Conservation (phyloP, 2,113 vertebrate species). For the Galeopterus variegatus region DNA sequence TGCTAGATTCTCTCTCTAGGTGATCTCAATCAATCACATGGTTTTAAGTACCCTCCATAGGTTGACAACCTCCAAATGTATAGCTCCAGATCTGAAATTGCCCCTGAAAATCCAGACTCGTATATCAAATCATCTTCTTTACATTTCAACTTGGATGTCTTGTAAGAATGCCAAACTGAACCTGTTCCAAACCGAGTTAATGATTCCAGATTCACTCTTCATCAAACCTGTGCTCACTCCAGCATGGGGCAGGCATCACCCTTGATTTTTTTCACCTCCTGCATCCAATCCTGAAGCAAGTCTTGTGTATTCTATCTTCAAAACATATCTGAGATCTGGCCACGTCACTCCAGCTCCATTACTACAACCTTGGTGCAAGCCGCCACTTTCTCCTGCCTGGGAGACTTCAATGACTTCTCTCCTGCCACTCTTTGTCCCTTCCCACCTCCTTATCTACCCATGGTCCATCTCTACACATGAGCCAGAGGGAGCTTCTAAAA, state of each 20-base stretch:
- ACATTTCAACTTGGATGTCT: slow-evolving; percentile 36
- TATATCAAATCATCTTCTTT: slow-evolving; percentile 23
- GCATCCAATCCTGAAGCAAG: not conserved
- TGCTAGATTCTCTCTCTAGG: not conserved
- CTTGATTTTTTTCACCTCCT: not conserved
- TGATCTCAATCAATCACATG: not conserved
- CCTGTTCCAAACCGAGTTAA: slow-evolving; percentile 3
- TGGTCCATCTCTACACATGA: slow-evolving; percentile 1
- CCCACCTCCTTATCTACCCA: not conserved
- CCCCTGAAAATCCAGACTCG: slow-evolving; percentile 15
- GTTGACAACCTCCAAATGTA: not conserved
- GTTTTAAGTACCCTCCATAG: not conserved
- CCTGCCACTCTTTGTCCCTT: not conserved
- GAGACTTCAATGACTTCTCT: not conserved
- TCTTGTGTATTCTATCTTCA: not conserved
- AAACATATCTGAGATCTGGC: slow-evolving; percentile 17
- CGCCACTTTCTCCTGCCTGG: not conserved
- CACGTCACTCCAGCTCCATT: not conserved
- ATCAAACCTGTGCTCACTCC: not conserved
- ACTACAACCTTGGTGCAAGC: not conserved
- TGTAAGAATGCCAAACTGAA: not conserved
- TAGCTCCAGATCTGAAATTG: not conserved
- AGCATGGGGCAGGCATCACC: not conserved
- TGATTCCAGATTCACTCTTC: not conserved
- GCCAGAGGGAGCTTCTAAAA: slow-evolving; percentile 25